Evolutionary conservation across 2,888 invertebrate species (phyloP), one percentile per base, ranked within the genome.

Genomic region (Eugnorisma glareosa): DNA sequence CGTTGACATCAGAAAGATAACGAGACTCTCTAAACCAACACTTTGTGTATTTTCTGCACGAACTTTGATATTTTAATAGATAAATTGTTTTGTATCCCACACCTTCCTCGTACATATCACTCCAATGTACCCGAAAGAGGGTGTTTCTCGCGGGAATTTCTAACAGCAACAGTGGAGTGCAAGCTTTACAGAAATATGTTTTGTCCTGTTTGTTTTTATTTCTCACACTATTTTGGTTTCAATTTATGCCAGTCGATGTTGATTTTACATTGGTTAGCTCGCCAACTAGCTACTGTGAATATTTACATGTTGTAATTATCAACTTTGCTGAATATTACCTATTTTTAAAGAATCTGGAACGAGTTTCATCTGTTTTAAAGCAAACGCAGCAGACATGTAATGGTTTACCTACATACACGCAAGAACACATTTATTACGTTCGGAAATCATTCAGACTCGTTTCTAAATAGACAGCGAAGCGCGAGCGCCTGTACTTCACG

Each of bases 391-490:
- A 89, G 90, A 92, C 91, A 88, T 88, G 90, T 91, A 90, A 92
- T 91, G 89, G 92, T 89, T 92, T 91, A 90, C 92, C 89, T 90
- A 92, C 90, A 91, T 87, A 90, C 87, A 72, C 88, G 87, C 86
- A 89, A 84, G 85, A 91, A 89, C 88, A 91, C 90, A 92, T 95
- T 94, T 94, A 94, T 94, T 93, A 91, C 89, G 83, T 91, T 93
- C 93, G 93, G 94, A 94, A 94, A 95, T 94, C 93, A 93, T 92
- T 93, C 90, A 89, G 90, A 87, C 87, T 87, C 82, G 89, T 89
- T 91, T 91, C 88, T 90, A 92, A 92, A 93, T 90, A 91, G 88
- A 90, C 89, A 86, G 82, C 77, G 35, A 72, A 67, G 83, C 48
- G 51, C 61, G 45, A 40, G 67, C 73, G 40, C n/a, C 40, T 74